A percentile compares a stretch with the other conserved stretches of the same genome.
phyloP scores from a whole-genome alignment of 1,140 invertebrate species.

The Harlomillsia oculata region DNA sequence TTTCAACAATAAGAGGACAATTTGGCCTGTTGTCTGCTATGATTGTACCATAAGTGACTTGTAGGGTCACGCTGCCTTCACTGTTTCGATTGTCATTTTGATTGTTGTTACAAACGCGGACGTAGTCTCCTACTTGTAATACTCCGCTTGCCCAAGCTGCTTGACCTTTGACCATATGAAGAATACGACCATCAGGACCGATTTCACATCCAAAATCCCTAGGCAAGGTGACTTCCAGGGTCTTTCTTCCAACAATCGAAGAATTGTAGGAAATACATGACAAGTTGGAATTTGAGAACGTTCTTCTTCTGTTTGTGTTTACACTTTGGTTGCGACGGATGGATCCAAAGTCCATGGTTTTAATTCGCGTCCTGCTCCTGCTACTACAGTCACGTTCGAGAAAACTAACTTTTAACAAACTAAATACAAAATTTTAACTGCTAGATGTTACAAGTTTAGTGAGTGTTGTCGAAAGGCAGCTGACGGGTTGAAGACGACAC shows the following conservation, averaged over 20 bases:
- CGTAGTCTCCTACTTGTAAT: constrained; percentile 29
- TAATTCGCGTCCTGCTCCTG: background rate
- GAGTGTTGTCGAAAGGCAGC: too few species aligned
- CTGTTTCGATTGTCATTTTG: background rate
- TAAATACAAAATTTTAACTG: too few species aligned
- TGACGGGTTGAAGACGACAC: too few species aligned
- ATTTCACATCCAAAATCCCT: constrained; percentile 18
- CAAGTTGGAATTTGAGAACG: constrained; percentile 33
- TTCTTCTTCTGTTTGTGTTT: constrained; percentile 15
- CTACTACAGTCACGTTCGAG: constrained; percentile 26
- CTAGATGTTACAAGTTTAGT: too few species aligned
- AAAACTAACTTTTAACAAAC: too few species aligned
- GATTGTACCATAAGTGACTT: constrained; percentile 27
- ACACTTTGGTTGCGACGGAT: background rate
- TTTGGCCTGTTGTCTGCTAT: constrained; percentile 18
- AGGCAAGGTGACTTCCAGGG: constrained; percentile 20
- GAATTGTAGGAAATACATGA: constrained; percentile 16
- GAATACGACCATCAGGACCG: constrained; percentile 16
- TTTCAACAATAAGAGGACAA: constrained; percentile 28
- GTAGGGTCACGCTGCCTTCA: constrained; percentile 19
- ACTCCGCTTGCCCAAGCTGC: constrained; percentile 25
- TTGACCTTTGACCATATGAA: constrained; percentile 11
- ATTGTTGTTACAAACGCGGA: constrained; percentile 8
- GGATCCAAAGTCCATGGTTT: constrained; percentile 3
- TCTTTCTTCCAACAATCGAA: constrained; percentile 15